phyloP scores from a whole-genome alignment of 2,797 vertebrate genomes.

The Avahi laniger region DNA sequence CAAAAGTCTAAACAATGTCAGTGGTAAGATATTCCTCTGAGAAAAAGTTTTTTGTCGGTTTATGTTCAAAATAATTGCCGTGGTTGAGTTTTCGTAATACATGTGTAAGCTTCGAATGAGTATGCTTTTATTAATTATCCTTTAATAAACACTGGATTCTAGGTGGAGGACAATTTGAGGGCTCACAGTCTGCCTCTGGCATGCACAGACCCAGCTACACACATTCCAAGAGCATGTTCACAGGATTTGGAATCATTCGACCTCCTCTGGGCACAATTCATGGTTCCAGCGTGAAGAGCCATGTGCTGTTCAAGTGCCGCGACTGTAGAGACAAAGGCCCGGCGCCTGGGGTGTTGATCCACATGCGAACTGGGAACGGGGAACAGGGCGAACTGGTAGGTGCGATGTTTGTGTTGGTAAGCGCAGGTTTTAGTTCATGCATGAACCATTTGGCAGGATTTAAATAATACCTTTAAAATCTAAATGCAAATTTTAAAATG shows the following conservation, averaged over 20 bases:
- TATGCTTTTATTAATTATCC: neutral
- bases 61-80: neutral
- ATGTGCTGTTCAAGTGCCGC: neutral
- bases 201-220: neutral
- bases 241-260: too few relatives aligned
- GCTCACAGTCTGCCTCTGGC: neutral
- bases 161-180: neutral
- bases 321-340: neutral
- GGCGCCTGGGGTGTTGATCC: neutral
- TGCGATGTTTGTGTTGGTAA: neutral
- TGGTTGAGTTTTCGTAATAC: neutral
- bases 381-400: neutral
- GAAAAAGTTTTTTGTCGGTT: neutral
- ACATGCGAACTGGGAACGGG: neutral
- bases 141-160: neutral
- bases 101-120: neutral
- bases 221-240: neutral
- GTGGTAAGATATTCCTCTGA: neutral
- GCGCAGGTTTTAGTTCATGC: neutral
- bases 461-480: conserved; percentile 11
- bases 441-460: neutral
- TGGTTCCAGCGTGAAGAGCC: neutral
- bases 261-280: neutral
- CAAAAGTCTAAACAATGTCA: neutral
- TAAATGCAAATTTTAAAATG: neutral